These are phyloP conservation scores for Fratercula arctica DNA, from an alignment of 2,797 vertebrate genomes.

Conservation along the genomic window DNA sequence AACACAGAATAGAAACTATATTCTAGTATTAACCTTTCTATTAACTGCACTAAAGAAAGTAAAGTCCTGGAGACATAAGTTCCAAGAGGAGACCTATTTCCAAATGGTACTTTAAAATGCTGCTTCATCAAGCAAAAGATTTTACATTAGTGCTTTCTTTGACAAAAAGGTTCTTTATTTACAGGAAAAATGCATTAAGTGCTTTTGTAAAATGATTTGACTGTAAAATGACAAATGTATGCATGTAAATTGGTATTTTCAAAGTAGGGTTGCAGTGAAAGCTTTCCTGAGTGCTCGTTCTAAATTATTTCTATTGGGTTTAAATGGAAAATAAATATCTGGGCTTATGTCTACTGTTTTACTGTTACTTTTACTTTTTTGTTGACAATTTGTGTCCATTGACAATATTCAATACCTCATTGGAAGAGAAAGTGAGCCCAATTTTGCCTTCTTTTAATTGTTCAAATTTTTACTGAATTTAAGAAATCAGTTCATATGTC, in stretches of 20 bases:
- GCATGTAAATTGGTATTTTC: neutral
- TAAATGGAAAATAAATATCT: neutral
- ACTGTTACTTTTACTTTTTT: neutral
- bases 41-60: neutral
- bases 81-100: neutral
- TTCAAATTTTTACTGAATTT: neutral
- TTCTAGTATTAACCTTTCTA: neutral
- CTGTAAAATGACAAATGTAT: neutral
- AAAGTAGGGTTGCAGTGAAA: neutral
- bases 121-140: neutral
- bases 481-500: neutral
- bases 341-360: neutral
- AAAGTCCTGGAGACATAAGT: neutral
- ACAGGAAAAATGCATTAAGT: neutral
- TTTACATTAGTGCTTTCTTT: neutral
- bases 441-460: neutral
- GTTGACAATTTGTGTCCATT: neutral
- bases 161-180: neutral
- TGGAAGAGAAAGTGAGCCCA: neutral
- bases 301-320: neutral
- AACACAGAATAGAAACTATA: neutral
- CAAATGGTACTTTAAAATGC: neutral
- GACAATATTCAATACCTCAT: neutral
- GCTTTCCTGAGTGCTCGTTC: neutral
- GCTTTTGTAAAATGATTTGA: neutral